Evolutionary conservation across 2,888 invertebrate genomes (phyloP).

Genomic region (Aethes cnicana): DNA sequence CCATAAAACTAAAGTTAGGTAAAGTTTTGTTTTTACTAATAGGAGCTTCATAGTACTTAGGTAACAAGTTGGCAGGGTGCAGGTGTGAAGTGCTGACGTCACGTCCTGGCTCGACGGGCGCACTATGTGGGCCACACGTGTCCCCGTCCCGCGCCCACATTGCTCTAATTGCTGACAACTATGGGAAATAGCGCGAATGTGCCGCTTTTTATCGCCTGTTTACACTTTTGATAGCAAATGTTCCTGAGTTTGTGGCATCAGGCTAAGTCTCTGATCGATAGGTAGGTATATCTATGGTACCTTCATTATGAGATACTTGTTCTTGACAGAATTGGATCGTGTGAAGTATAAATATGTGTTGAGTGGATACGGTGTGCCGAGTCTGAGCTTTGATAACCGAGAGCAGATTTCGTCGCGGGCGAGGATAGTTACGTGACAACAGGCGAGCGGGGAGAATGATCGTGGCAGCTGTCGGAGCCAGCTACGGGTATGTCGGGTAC

Average conservation of each 20-base stretch:
- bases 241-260: slow-evolving; percentile 39
- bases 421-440: slow-evolving; percentile 16
- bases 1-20: too few species aligned
- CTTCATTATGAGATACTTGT: slow-evolving; percentile 52
- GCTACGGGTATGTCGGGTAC: too few species aligned
- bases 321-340: slow-evolving; percentile 67
- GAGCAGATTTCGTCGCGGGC: slow-evolving; percentile 12
- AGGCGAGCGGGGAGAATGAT: too few species aligned
- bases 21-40: too few species aligned
- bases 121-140: slow-evolving; percentile 79
- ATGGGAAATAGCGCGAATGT: slow-evolving; percentile 76
- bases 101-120: slow-evolving; percentile 74
- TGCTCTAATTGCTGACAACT: slow-evolving; percentile 76
- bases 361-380: slow-evolving; percentile 22
- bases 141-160: slow-evolving; percentile 51
- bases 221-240: slow-evolving; percentile 62
- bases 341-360: slow-evolving; percentile 61
- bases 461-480: too few species aligned
- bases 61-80: slow-evolving; percentile 49
- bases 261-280: slow-evolving; percentile 10
- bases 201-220: slow-evolving; percentile 68
- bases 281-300: slow-evolving; percentile 35
- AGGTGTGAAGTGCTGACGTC: slow-evolving; percentile 64
- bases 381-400: slow-evolving; percentile 21
- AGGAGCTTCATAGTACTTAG: too few species aligned